Conservation (phyloP, 35 echinoderm and acorn worm species). For the Holothuria glaberrima region DNA sequence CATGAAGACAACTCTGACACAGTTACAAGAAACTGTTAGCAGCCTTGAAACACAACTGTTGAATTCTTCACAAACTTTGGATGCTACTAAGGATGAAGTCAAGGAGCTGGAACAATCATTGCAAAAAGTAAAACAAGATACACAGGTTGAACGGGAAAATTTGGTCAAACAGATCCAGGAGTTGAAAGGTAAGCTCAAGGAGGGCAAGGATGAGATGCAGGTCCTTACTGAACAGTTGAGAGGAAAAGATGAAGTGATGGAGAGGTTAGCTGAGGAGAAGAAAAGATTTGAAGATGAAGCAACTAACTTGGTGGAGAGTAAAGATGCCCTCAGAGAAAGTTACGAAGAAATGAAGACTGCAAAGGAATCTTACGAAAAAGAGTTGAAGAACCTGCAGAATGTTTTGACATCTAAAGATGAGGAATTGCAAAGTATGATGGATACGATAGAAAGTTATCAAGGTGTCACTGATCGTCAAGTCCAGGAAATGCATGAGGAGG, state of each 20-base stretch:
- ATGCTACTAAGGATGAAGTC: conserved; percentile 10
- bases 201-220: conserved; percentile 20
- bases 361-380: conserved; percentile 21
- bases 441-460: neutral
- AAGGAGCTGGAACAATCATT: neutral
- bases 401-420: conserved; percentile 36
- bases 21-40: conserved; percentile 6
- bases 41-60: neutral
- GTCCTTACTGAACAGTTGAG: conserved; percentile 33
- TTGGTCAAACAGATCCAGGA: conserved; percentile 36
- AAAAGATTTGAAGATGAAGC: conserved; percentile 23
- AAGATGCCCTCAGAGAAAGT: neutral
- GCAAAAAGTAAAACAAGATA: conserved; percentile 15
- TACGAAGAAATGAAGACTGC: conserved; percentile 42
- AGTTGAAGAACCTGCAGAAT: conserved; percentile 27
- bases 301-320: neutral
- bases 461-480: neutral
- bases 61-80: conserved; percentile 4
- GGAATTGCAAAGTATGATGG: conserved; percentile 28
- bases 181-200: conserved; percentile 1
- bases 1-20: conserved; percentile 25
- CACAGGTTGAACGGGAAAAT: conserved; percentile 24
- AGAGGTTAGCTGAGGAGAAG: conserved; percentile 21
- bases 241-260: conserved; percentile 30
- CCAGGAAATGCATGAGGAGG: neutral